Evolutionary conservation across 2,888 invertebrate species (phyloP), one percentile per base, ranked within the genome.

Genomic region (Agapostemon virescens): DNA sequence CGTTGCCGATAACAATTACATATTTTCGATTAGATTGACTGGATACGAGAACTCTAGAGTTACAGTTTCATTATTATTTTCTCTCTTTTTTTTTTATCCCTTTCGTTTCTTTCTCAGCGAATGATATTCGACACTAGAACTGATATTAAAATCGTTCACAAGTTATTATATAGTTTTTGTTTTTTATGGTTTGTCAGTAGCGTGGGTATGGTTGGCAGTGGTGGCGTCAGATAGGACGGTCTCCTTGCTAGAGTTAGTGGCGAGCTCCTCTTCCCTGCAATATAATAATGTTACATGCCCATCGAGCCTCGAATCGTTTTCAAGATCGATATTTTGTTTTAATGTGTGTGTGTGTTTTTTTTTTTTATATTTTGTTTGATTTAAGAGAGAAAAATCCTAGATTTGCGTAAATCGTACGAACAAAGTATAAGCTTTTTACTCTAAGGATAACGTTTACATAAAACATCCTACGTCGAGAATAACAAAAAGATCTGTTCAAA

Each of bases 231-330:
- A 92, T 90, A 92, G 91, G 86, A 92, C 90, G 87, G 92, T 92
- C 91, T 92, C 92, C 90, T 89, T 92, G 92, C 92, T 92, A 92
- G 91, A 92, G 88, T 92, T 90, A 91, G 91, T 91, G 87, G 91
- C 89, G 90, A 92, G 91, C 89, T 92, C 92, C 89, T 92, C 92
- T 89, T 92, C 92, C 92, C 92, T 92, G 92, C 84, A 92, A 92
- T 90, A 91, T 83, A 92, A 92, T 83, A 92, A 92, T 84, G 89
- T 91, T 90, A 90, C 90, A 90, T 89, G 89, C 89, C 90, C 85
- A 90, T 88, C 88, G 84, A 86, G 87, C 87, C 88, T 86, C 79
- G 79, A 81, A 75, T 81, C 76, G 75, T 67, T 78, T 17, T 84
- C 76, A n/a, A 49, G 38, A 58, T 76, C 61, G 61, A 55, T 61